Evolutionary conservation across 2,113 vertebrate species (phyloP).

Genomic region (Melanocharis versteri): DNA sequence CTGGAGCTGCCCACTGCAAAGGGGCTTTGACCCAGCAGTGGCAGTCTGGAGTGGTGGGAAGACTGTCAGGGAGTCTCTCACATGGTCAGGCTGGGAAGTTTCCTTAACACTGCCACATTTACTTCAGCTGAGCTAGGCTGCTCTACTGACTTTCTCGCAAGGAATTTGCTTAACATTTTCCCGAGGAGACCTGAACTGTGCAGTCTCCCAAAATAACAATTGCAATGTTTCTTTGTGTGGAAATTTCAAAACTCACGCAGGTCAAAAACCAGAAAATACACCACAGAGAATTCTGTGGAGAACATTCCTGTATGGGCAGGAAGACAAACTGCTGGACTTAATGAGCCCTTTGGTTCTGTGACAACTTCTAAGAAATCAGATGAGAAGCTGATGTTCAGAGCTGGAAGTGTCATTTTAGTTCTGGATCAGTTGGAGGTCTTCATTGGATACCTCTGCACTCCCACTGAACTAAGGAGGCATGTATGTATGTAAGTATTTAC

Average conservation of each 20-base stretch:
- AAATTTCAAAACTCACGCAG: neutral
- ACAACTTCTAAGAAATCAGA: neutral
- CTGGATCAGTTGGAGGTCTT: neutral
- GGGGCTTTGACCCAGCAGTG: accelerated
- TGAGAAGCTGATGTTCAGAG: neutral
- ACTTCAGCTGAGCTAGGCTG: neutral
- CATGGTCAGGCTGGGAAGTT: neutral
- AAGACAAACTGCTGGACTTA: neutral
- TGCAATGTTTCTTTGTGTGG: neutral
- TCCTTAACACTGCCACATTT: neutral
- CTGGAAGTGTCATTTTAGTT: neutral
- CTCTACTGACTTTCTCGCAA: neutral
- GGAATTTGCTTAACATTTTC: neutral
- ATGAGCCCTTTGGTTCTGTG: neutral
- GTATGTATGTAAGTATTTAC: neutral
- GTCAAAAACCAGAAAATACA: neutral
- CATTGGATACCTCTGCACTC: neutral
- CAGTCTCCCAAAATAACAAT: neutral
- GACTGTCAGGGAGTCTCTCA: neutral
- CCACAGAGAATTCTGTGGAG: neutral
- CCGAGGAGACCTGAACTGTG: neutral
- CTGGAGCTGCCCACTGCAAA: accelerated
- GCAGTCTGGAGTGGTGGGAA: too few relatives aligned
- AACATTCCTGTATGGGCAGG: neutral
- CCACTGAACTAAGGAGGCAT: neutral